These are phyloP conservation scores for Chrysochloris asiatica DNA, from an alignment of 2,113 vertebrate genomes.

Conservation along the genomic window DNA sequence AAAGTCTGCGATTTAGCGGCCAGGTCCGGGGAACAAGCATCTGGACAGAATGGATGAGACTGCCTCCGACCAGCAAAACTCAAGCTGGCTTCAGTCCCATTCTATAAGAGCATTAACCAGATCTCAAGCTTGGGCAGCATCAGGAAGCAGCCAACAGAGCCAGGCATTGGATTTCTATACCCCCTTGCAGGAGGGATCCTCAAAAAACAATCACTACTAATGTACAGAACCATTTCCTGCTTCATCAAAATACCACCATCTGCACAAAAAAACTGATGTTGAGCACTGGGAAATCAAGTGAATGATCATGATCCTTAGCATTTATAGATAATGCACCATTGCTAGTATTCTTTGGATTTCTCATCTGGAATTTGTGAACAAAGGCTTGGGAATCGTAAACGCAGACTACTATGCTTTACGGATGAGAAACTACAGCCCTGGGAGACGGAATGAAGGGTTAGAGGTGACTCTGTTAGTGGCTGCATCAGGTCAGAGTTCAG, in stretches of 20 bases:
- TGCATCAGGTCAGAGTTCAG: not conserved
- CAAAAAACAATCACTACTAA: not conserved
- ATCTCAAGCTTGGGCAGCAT: not conserved
- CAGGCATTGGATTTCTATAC: not conserved
- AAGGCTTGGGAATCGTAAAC: not conserved
- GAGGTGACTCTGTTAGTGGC: too few relatives aligned
- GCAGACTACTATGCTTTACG: not conserved
- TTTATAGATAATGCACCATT: not conserved
- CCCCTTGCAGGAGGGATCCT: slow-evolving; percentile 3
- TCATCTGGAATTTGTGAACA: slow-evolving; percentile 19
- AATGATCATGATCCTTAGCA: not conserved
- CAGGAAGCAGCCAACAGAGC: not conserved
- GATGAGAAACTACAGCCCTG: not conserved
- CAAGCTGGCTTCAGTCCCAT: not conserved
- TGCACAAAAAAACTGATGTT: not conserved
- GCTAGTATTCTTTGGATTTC: not conserved
- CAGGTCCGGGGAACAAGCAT: not conserved
- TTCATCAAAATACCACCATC: not conserved
- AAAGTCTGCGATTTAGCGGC: slow-evolving; percentile 19
- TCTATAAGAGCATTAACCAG: not conserved
- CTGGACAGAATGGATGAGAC: rapidly evolving
- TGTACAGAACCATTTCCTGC: not conserved
- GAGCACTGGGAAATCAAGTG: slow-evolving; percentile 1
- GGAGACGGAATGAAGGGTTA: not conserved
- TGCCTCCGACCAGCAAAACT: not conserved